Evolutionary conservation across 1,140 invertebrate genomes (phyloP), one percentile per base, ranked within the genome.

Genomic region (Zaprionus africanus): DNA sequence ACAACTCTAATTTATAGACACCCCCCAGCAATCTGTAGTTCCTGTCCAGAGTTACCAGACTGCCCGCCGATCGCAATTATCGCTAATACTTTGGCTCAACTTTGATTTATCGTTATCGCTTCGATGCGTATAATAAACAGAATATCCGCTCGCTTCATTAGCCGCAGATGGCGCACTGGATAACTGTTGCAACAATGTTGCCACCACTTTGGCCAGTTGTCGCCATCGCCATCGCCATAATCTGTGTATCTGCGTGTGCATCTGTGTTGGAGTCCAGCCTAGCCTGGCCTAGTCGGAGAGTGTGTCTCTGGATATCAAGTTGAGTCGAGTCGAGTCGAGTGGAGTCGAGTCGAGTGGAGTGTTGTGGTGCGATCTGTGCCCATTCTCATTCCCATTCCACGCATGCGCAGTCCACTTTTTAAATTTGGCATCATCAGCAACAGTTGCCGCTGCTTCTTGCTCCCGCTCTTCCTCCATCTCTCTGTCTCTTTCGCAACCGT

Each of bases 351-450:
- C 22, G 19, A 54, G 24, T 63, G 22, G 22, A 22, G 22, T 22
- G 22, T 22, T 22, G 26, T 70, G 34, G 15, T 64, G 34, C 57
- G 69, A 34, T 34, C 53, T 78, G 72, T 82, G 64, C 83, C 71
- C 78, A 88, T 88, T 88, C 84, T 75, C 70, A 84, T 88, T 88
- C 70, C 83, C 67, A 87, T 87, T 87, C 83, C 74, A 84, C 84
- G 81, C 83, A 88, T 86, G 84, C 80, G 63, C 80, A 86, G 73
- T 83, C 83, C 81, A 83, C 84, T 88, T 79, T 71, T 84, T 88
- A 78, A 81, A 87, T 87, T 87, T 88, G 84, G 84, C 84, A 78
- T 87, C 83, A 81, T 78, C 73, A 73, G 64, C 76, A 61, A 53
- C 74, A 68, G 77, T 36, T 34, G 63, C 51, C 46, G 60, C 57